Base-by-base conservation (phyloP, 2,113 vertebrate genomes). In the Mustela nigripes region DNA sequence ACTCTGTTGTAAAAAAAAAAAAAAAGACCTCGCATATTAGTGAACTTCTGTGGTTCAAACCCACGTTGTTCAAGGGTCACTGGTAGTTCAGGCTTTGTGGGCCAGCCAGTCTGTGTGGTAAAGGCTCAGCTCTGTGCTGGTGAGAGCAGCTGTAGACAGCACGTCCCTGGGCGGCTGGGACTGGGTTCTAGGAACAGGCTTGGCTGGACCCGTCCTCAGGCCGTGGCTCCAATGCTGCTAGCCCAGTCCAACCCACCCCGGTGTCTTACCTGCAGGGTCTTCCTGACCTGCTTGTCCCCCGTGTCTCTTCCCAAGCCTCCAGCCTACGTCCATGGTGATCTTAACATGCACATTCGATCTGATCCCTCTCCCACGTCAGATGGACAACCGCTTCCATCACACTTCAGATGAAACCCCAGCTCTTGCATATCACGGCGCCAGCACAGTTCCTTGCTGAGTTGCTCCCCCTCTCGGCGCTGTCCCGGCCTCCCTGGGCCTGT, bases 91-190 rank as follows among this genome's bases (percentile, higher is more conserved):
- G 91, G 56, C 39, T 92, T 33, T 85, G 65, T 8, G 24, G 80
- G 42, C 73, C 60, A 6, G 1, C 1, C 0, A 53, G 45, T 45
- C 42, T 74, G 11, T 42, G 31, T 16, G 2, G 1, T 7, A 7
- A 1, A 8, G 8, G 15, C 48, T 48, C 14, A 22, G 11, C 76
- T 60, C 73, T 67, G 31, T 18, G 14, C 39, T 12, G 33, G 24
- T 73, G 65, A 81, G 53, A 81, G 67, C 36, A 11, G 9, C 39
- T 15, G 5, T 12, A 28, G 79, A n/a, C 33, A 31, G 6, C 16
- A 7, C 16, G 0, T n/a, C 16, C 26, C 2, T 28, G 83, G 22
- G 60, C 5, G 19, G 26, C 1, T 0, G 10, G 60, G 15, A 2
- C 31, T 82, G n/a, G 15, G 15, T 33, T 89, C 36, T 63, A 31